Percentiles rank a stretch among this genome's conserved stretches.
These are phyloP conservation scores for Ormyrus nitidulus DNA, from an alignment of 2,888 invertebrate genomes.

Conservation along the genomic window DNA sequence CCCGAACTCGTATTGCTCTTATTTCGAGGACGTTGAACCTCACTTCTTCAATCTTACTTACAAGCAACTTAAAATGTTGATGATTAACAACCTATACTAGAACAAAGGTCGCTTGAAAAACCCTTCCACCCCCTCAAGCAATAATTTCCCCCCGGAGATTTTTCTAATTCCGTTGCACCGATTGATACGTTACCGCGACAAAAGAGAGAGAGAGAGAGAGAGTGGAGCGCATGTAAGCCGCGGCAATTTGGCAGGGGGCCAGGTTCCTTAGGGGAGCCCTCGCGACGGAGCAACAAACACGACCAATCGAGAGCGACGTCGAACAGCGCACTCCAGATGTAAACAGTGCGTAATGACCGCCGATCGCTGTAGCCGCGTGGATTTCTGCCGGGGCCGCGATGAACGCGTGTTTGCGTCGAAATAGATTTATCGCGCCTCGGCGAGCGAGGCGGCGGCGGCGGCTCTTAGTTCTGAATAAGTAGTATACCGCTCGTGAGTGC, in stretches of 20 bases:
- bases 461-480: too few relatives aligned
- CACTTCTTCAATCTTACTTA: too few relatives aligned
- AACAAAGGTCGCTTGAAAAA: too few relatives aligned
- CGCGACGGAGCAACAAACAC: too few relatives aligned
- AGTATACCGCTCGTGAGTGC: too few relatives aligned
- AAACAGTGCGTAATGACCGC: slow-evolving; percentile 10
- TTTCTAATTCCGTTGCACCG: not conserved
- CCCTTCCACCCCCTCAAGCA: too few relatives aligned
- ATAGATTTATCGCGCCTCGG: not conserved
- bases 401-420: not conserved
- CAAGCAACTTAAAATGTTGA: too few relatives aligned
- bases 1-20: too few relatives aligned
- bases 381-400: not conserved
- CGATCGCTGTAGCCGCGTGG: too few relatives aligned
- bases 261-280: not conserved
- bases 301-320: not conserved
- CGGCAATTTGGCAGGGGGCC: slow-evolving; percentile 47
- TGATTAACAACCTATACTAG: too few relatives aligned
- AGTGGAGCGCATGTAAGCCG: not conserved
- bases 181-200: slow-evolving; percentile 42
- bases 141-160: too few relatives aligned
- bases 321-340: slow-evolving; percentile 25
- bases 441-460: not conserved
- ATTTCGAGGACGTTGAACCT: too few relatives aligned
- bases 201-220: not conserved